These are phyloP conservation scores for Monopis laevigella DNA, from an alignment of 2,888 invertebrate genomes.

Conservation along the genomic window DNA sequence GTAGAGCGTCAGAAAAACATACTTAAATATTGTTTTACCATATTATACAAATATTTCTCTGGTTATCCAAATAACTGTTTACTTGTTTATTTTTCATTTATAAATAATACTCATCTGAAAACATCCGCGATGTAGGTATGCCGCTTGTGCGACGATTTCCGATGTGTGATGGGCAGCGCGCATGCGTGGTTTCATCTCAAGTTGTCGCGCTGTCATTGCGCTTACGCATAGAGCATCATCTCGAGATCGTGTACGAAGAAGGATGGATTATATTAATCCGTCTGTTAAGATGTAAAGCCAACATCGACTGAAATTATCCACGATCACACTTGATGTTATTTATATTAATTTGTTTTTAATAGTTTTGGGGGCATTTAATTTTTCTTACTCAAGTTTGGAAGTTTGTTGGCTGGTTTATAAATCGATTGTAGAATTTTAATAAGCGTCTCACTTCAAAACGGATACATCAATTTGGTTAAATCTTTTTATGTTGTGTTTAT, in stretches of 20 bases:
- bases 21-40: too few relatives aligned
- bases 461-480: too few relatives aligned
- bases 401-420: too few relatives aligned
- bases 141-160: slow-evolving; percentile 6
- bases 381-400: neutral
- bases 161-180: slow-evolving; percentile 34
- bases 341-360: slow-evolving; percentile 1
- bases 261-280: slow-evolving; percentile 48
- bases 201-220: slow-evolving; percentile 29
- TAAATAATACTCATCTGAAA: too few relatives aligned
- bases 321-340: slow-evolving; percentile 24
- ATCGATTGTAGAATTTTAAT: too few relatives aligned
- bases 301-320: slow-evolving; percentile 32
- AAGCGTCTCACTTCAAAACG: too few relatives aligned
- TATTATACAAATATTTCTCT: too few relatives aligned
- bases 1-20: too few relatives aligned
- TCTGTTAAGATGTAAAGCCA: slow-evolving; percentile 45
- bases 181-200: slow-evolving; percentile 29
- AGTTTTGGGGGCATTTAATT: neutral
- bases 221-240: slow-evolving; percentile 14
- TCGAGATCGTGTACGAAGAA: slow-evolving; percentile 31
- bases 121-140: too few relatives aligned
- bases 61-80: too few relatives aligned
- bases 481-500: too few relatives aligned
- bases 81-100: too few relatives aligned